Conservation (phyloP, 2,113 vertebrate species). For the Gobiocypris rarus region DNA sequence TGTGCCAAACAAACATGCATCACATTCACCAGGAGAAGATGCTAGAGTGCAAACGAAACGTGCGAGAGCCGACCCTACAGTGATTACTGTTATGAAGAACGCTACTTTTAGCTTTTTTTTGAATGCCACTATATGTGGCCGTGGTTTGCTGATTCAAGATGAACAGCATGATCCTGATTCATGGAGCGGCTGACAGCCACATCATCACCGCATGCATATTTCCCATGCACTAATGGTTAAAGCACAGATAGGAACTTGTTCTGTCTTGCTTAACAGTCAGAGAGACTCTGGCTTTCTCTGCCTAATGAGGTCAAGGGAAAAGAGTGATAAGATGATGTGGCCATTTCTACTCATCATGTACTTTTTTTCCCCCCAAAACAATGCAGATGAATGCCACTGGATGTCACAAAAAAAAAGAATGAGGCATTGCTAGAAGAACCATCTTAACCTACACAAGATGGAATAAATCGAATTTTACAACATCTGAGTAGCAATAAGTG, state of each 20-base stretch:
- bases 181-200: slow-evolving; percentile 39
- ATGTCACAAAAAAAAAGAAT: background rate
- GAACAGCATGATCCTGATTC: slow-evolving; percentile 31
- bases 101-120: background rate
- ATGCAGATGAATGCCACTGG: background rate
- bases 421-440: background rate
- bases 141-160: slow-evolving; percentile 11
- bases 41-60: background rate
- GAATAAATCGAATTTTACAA: background rate
- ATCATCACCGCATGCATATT: slow-evolving; percentile 34
- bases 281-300: slow-evolving; percentile 3
- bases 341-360: background rate
- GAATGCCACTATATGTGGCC: background rate
- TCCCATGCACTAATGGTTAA: slow-evolving; percentile 19
- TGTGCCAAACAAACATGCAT: slow-evolving; percentile 34
- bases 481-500: background rate
- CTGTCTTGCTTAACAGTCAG: slow-evolving; percentile 1
- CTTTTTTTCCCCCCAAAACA: background rate
- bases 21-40: background rate
- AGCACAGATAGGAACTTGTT: slow-evolving; percentile 18
- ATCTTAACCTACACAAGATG: background rate
- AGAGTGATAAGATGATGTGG: slow-evolving; percentile 36
- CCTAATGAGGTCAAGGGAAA: slow-evolving; percentile 12
- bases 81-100: background rate
- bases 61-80: background rate